Percentiles rank a stretch among this genome's conserved stretches.
These are phyloP conservation scores for Tauraco erythrolophus DNA, from an alignment of 2,113 vertebrate genomes.

Conservation along the genomic window DNA sequence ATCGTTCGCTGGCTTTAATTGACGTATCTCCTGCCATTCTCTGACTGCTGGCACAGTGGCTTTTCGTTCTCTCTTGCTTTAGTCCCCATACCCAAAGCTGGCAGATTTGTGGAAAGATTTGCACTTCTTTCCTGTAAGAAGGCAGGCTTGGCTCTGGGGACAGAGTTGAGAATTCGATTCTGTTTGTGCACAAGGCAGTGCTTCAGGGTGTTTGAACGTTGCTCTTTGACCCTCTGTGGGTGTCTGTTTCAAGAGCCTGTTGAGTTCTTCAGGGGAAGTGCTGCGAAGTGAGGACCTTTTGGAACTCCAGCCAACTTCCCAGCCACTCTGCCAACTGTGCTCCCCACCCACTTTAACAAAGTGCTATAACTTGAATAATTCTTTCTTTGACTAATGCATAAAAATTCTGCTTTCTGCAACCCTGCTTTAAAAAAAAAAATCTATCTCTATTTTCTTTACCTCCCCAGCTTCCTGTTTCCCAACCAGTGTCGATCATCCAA, in stretches of 20 bases:
- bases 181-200: background rate
- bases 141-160: slow-evolving; percentile 23
- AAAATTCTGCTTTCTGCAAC: slow-evolving; percentile 76
- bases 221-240: background rate
- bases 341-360: slow-evolving; percentile 25
- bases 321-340: slow-evolving; percentile 55
- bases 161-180: background rate
- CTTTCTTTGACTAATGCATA: slow-evolving; percentile 75
- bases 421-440: slow-evolving; percentile 72
- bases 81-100: slow-evolving; percentile 1
- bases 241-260: slow-evolving; percentile 20
- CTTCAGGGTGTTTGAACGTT: background rate
- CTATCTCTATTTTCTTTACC: slow-evolving; percentile 83
- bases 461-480: slow-evolving; percentile 85
- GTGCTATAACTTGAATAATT: slow-evolving; percentile 59
- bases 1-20: slow-evolving; percentile 30
- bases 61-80: background rate
- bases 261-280: background rate
- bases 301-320: slow-evolving; percentile 17
- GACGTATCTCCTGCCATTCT: slow-evolving; percentile 10
- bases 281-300: background rate
- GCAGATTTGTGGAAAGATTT: background rate
- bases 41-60: slow-evolving; percentile 51
- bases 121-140: background rate
- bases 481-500: slow-evolving; percentile 79